Evolutionary conservation across 2,113 vertebrate species (phyloP), one percentile per base, ranked within the genome.

Genomic region (Lepus europaeus): DNA sequence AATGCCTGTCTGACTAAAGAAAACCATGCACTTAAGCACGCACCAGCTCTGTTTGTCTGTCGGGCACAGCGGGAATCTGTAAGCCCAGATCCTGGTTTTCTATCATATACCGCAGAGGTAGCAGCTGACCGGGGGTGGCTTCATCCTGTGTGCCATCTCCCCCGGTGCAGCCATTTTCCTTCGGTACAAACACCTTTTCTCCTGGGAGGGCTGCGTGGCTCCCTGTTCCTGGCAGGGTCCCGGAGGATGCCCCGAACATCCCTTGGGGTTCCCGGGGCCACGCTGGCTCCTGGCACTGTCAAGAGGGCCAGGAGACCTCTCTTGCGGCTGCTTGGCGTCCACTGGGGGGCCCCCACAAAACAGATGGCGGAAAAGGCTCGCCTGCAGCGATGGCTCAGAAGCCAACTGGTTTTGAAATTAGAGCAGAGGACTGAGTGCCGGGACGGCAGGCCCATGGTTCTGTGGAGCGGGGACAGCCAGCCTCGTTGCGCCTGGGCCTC

Each of bases 331-430:
- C 25, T 73, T 94, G 92, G 96, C 0, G 0, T 94, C 82, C 86
- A 22, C 33, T 56, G 51, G 66, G 90, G 85, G 73, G 70, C 45
- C 45, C 72, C n/a, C 92, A 36, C 70, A 91, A 76, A 72, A 81
- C 77, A 49, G 83, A 91, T 93, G 95, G 77, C 79, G 89, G 63
- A 84, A 76, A 94, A 64, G 8, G 33, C 64, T 94, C 27, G 80
- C 63, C 45, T 89, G 20, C 59, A 89, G 84, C 96, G 92, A 70
- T 68, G 83, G 93, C 91, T 80, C 90, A 96, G 95, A 94, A 92
- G 66, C 33, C 64, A 95, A 92, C 77, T 94, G 92, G 63, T 97
- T 96, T 96, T 95, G 70, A 81, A 87, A 97, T 96, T 74, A 96
- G 66, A 97, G 90, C 79, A 83, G 81, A 82, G 79, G 69, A 49